Percentiles rank a stretch among this genome's conserved stretches.
Conservation (phyloP, 2,797 vertebrate species). For the Gobio occitaniae region DNA sequence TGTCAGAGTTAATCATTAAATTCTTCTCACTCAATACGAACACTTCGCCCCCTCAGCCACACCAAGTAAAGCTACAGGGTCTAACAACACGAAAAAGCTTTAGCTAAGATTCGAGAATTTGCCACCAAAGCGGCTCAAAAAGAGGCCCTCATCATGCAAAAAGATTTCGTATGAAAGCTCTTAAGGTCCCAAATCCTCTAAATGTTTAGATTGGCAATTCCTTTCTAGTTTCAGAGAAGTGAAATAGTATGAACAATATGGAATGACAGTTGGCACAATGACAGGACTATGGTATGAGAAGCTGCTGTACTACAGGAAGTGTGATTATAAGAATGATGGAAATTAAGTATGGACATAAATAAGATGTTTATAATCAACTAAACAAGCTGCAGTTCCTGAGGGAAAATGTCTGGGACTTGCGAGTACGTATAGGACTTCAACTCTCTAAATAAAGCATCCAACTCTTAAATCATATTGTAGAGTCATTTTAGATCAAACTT, state of each 20-base stretch:
- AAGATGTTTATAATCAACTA: not conserved
- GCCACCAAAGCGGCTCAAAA: conserved; percentile 17
- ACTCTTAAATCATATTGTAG: not conserved
- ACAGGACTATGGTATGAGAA: not conserved
- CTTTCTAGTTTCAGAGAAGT: not conserved
- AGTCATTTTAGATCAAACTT: not conserved
- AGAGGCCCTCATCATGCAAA: not conserved
- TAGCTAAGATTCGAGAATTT: conserved; percentile 11
- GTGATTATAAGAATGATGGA: not conserved
- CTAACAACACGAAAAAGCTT: conserved; percentile 14
- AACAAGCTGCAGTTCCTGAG: not conserved
- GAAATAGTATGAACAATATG: not conserved
- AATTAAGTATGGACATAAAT: not conserved
- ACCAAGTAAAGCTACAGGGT: not conserved
- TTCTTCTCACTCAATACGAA: conserved; percentile 35
- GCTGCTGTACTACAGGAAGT: not conserved
- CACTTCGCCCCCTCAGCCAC: conserved; percentile 15
- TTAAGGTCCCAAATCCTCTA: not conserved
- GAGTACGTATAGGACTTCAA: not conserved
- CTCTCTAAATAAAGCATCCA: not conserved
- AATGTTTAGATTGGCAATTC: not conserved
- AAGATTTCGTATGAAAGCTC: not conserved
- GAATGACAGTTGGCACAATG: not conserved
- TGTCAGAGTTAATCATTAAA: conserved; percentile 65
- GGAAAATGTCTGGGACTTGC: not conserved